Base-by-base conservation (phyloP, 2,888 invertebrate species). In the Fabriciana adippe region DNA sequence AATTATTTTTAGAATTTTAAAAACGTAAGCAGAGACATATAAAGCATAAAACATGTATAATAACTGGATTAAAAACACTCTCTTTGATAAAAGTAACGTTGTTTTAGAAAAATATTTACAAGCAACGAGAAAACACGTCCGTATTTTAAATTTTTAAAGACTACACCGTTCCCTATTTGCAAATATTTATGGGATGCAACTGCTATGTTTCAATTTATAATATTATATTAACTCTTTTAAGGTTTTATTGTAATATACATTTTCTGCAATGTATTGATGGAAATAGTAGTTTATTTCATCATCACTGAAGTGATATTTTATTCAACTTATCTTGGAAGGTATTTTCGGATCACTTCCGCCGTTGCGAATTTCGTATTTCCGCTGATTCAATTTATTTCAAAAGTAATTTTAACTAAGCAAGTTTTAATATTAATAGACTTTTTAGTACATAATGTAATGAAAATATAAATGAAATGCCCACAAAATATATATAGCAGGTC, bases 381-480 rank as follows among this genome's bases (percentile, higher is more conserved):
- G 15, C 11, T 13, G 8, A 48, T 59, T 31, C 26, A 26, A 26
- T 48, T 26, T 48, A 48, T 59, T 59, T 59, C 48, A 48, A 59
- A 59, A 48, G 48, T 48, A 16, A 59, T 48, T 59, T 59, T 59
- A 59, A 59, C 48, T 47, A 59, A 59, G 47, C 59, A 59, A 59
- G n/a, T 59, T 48, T 47, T 55, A 56, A 35, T 51, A 15, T 41
- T 11, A 41, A 41, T 41, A 1, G 11, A 11, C 2, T 11, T 41
- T 41, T 41, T 41, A 41, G 35, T 41, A 41, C 35, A 11, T 2
- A 41, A 41, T 41, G 8, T 41, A 41, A 41, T 26, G 11, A 41
- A 41, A 41, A 41, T 41, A 8, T 41, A 3, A 41, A 3, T 41
- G 1, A 11, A 41, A 41, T 11, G 11, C 11, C 11, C 2, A 8